phyloP scores from a whole-genome alignment of 2,797 vertebrate species.

The Pseudomugil gertrudae region DNA sequence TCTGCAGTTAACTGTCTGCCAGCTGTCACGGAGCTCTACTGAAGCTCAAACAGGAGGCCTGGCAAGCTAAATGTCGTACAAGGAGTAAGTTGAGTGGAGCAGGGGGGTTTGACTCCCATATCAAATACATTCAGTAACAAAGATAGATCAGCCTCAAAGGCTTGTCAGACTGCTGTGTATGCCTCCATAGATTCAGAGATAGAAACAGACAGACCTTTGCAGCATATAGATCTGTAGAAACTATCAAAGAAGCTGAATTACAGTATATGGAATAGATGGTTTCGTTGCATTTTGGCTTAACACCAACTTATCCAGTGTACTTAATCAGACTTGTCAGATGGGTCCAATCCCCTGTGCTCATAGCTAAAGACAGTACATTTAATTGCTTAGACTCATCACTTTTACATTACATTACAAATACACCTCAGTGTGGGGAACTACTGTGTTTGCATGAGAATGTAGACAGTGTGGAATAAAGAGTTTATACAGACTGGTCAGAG shows the following conservation, averaged over 20 bases:
- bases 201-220: not conserved
- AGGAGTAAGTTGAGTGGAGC: not conserved
- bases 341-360: not conserved
- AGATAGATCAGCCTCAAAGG: conserved; percentile 2
- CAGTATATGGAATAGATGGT: not conserved
- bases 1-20: conserved; percentile 21
- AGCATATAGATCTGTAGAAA: not conserved
- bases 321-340: not conserved
- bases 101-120: not conserved
- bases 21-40: conserved; percentile 27
- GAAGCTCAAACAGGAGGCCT: conserved; percentile 9
- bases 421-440: too few species aligned
- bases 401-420: too few species aligned
- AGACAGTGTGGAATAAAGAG: too few species aligned
- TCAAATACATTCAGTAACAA: conserved; percentile 2
- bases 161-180: not conserved
- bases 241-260: not conserved
- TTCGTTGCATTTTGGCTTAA: not conserved
- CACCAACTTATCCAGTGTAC: not conserved
- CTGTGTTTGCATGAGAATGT: too few species aligned
- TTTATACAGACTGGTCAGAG: too few species aligned
- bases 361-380: not conserved
- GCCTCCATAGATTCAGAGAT: too few species aligned
- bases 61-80: not conserved
- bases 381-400: too few species aligned